Evolutionary conservation across 2,888 invertebrate genomes (phyloP).

Genomic region (Nephrotoma flavescens): DNA sequence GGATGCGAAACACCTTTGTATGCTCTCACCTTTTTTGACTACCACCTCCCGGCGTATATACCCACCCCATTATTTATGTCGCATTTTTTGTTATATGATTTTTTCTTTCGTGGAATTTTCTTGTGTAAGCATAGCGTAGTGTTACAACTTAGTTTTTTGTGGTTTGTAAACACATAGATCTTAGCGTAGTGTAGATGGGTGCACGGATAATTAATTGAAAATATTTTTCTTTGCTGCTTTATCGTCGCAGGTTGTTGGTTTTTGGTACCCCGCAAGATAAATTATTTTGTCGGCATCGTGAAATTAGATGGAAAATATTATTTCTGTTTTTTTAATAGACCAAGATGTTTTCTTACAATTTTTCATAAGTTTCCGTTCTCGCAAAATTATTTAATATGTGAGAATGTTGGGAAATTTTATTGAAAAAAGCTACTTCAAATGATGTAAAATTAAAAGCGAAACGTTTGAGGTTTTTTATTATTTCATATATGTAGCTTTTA

Average conservation of each 20-base stretch:
- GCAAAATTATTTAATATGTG: too few relatives aligned
- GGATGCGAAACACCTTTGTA: not conserved
- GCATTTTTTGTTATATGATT: not conserved
- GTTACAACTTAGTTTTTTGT: not conserved
- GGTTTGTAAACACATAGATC: not conserved
- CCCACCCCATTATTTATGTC: not conserved
- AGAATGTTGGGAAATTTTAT: too few relatives aligned
- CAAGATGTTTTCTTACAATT: not conserved
- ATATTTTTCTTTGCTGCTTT: not conserved
- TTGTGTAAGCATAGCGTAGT: not conserved
- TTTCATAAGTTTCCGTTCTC: too few relatives aligned
- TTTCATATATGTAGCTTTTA: too few relatives aligned
- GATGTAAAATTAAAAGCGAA: too few relatives aligned
- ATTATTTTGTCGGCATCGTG: not conserved
- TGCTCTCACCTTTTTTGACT: not conserved
- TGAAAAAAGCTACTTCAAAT: too few relatives aligned
- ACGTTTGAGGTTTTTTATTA: too few relatives aligned
- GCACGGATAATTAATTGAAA: not conserved
- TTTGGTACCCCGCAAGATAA: not conserved
- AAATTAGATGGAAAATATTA: not conserved
- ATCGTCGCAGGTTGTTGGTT: not conserved
- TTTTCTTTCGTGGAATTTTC: not conserved
- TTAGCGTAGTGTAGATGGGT: not conserved
- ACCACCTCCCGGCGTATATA: not conserved
- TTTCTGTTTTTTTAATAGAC: not conserved